A percentile compares a stretch with the other conserved stretches of the same genome.
Conservation (phyloP, 1,140 invertebrate species). For the Neodiprion pinetum region DNA sequence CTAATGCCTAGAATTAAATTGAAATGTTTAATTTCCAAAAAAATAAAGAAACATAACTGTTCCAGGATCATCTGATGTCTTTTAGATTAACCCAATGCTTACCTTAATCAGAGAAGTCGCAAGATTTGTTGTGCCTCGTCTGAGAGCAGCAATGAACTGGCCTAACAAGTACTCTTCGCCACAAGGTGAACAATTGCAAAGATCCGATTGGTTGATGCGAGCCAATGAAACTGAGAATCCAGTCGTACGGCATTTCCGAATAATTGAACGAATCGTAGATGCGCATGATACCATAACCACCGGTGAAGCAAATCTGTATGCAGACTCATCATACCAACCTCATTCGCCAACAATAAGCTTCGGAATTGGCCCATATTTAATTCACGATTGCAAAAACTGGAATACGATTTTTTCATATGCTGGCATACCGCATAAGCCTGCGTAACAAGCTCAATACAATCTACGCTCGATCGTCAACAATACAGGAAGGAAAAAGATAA, state of each 20-base stretch:
- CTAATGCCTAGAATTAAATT: too few relatives aligned
- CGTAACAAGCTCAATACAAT: too few relatives aligned
- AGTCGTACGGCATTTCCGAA: not conserved
- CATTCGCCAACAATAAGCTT: not conserved
- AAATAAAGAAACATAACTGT: too few relatives aligned
- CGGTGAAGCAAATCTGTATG: not conserved
- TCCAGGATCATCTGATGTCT: not conserved
- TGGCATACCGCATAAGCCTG: too few relatives aligned
- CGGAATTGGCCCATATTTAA: conserved; percentile 4
- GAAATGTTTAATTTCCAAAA: too few relatives aligned
- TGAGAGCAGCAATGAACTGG: not conserved
- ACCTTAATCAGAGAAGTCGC: not conserved
- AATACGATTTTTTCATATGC: not conserved
- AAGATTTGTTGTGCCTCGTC: not conserved
- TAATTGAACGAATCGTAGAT: not conserved
- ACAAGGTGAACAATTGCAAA: not conserved
- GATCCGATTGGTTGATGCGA: not conserved
- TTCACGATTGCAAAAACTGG: not conserved
- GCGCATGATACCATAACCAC: not conserved
- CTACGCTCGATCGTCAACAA: too few relatives aligned
- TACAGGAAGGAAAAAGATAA: too few relatives aligned
- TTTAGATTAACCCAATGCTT: not conserved
- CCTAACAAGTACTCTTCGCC: not conserved
- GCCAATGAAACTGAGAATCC: not conserved
- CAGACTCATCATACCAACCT: not conserved